These are phyloP conservation scores for Cyclura pinguis DNA, from an alignment of 2,797 vertebrate genomes.

Conservation along the genomic window DNA sequence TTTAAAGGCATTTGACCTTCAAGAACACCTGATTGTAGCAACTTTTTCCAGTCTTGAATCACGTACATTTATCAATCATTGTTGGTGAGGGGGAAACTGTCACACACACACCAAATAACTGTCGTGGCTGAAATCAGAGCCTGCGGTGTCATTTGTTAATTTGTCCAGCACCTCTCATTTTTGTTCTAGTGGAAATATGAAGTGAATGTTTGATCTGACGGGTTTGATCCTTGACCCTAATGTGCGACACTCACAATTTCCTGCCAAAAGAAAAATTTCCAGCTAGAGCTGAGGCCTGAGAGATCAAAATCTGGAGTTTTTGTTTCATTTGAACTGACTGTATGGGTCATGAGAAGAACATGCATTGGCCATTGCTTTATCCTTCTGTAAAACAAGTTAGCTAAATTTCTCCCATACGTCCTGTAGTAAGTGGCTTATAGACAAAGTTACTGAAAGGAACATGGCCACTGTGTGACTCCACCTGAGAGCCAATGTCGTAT, in stretches of 20 bases:
- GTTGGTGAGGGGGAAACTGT: constrained; percentile 53
- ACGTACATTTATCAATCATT: constrained; percentile 64
- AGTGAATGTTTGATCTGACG: constrained; percentile 15
- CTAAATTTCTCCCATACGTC: neutral
- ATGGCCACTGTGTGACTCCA: neutral
- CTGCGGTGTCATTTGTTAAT: constrained; percentile 42
- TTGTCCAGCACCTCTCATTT: constrained; percentile 42
- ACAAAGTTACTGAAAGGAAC: neutral
- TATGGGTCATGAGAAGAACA: neutral
- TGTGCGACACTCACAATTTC: fast-evolving
- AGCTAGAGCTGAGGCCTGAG: neutral
- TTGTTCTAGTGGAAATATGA: constrained; percentile 34
- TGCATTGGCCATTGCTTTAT: neutral
- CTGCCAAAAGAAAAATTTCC: neutral
- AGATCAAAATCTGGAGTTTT: neutral
- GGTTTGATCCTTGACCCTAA: constrained; percentile 20
- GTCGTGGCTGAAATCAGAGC: constrained; percentile 32
- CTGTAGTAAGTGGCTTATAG: neutral
- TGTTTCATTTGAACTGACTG: neutral
- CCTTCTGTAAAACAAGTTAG: neutral
- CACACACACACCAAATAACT: constrained; percentile 23
- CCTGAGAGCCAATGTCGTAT: neutral
- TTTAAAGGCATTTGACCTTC: constrained; percentile 69
- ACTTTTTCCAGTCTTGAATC: constrained; percentile 57
- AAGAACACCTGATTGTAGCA: constrained; percentile 62